Conservation (phyloP, 2,113 vertebrate genomes). For the Rhinolophus ferrumequinum region DNA sequence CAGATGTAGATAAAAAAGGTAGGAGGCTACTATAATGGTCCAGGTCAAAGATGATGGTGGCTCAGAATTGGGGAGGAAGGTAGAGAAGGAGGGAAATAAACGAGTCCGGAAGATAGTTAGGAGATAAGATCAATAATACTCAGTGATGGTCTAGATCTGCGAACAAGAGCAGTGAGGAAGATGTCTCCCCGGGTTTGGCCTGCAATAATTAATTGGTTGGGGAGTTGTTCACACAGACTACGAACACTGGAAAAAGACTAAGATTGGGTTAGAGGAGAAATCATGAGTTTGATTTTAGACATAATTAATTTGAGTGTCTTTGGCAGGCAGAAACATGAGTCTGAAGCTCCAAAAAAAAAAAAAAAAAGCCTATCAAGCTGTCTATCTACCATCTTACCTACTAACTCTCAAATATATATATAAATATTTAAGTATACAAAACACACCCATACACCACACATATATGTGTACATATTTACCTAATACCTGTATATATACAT, state of each 20-base stretch:
- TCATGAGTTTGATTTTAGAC: not conserved
- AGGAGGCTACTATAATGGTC: not conserved
- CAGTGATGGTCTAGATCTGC: not conserved
- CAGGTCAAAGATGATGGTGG: not conserved
- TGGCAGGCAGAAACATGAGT: not conserved
- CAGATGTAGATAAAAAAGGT: not conserved
- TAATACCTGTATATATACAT: not conserved
- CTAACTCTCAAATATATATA: not conserved
- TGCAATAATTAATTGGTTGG: not conserved
- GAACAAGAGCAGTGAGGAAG: not conserved
- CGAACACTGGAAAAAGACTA: not conserved
- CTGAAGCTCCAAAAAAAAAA: not conserved
- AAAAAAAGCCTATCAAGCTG: not conserved
- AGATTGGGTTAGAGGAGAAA: not conserved
- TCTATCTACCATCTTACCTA: not conserved
- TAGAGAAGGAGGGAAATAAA: not conserved
- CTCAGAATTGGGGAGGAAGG: not conserved
- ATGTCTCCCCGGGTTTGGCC: not conserved
- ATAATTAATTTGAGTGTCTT: not conserved
- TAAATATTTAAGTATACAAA: not conserved
- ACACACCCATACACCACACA: not conserved
- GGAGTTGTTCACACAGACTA: not conserved
- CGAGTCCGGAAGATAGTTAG: not conserved
- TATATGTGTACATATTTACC: too few relatives aligned
- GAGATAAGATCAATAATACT: not conserved